Conservation (phyloP, 2,888 invertebrate species). For the Hyles lineata region DNA sequence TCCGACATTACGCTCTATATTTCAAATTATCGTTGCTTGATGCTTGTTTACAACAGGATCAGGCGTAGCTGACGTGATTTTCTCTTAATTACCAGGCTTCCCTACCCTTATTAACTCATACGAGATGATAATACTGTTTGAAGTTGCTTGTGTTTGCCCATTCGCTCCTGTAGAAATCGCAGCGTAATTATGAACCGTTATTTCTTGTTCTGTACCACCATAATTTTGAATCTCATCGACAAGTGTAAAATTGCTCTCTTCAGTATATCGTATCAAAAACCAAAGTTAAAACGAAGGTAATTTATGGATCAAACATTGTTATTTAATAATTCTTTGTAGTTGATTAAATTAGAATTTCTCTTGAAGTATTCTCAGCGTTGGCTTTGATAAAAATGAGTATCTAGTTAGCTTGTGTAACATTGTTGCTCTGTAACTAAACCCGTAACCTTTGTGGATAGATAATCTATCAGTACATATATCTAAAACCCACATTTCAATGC, state of each 20-base stretch:
- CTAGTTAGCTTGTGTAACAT: not conserved
- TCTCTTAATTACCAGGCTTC: conserved; percentile 15
- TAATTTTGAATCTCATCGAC: conserved; percentile 19
- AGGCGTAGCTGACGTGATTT: conserved; percentile 26
- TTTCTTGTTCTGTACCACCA: conserved; percentile 13
- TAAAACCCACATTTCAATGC: conserved; percentile 15
- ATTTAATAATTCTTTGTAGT: not conserved
- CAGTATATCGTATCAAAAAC: conserved; percentile 5
- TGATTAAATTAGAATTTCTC: not conserved
- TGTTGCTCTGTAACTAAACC: conserved; percentile 21
- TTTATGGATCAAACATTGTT: conserved; percentile 3
- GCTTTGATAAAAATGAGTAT: conserved; percentile 4
- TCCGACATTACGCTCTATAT: conserved; percentile 28
- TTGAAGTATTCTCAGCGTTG: not conserved
- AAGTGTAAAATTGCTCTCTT: conserved; percentile 24
- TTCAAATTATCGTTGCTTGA: conserved; percentile 25
- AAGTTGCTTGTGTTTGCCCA: not conserved
- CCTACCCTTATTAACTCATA: conserved; percentile 16
- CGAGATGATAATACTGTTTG: conserved; percentile 21
- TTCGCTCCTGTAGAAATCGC: conserved; percentile 19
- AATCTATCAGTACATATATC: conserved; percentile 18
- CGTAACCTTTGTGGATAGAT: conserved; percentile 30
- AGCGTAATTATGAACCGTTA: conserved; percentile 17
- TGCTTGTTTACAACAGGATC: conserved; percentile 27
- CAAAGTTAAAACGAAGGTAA: conserved; percentile 1